These are phyloP conservation scores for Lepidostoma basale DNA, from an alignment of 1,140 invertebrate species.

Conservation along the genomic window DNA sequence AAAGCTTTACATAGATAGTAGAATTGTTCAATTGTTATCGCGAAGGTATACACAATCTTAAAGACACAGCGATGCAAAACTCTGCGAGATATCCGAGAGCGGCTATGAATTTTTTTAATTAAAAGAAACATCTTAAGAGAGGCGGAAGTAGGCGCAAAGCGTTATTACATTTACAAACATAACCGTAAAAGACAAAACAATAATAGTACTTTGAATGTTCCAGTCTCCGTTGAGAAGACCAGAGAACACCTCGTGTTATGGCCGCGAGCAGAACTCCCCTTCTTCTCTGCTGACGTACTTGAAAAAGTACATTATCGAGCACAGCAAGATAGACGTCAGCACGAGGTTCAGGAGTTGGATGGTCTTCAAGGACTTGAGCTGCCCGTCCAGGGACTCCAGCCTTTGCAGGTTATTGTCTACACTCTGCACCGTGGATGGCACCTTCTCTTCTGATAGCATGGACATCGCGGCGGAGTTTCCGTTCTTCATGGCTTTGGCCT, in stretches of 20 bases:
- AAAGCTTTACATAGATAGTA: too few species aligned
- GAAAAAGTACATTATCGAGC: slow-evolving; percentile 34
- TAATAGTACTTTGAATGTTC: not conserved
- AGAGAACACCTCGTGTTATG: slow-evolving; percentile 36
- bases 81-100: too few species aligned
- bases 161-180: slow-evolving; percentile 25
- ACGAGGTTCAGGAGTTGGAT: slow-evolving; percentile 31
- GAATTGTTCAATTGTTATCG: too few species aligned
- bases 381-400: slow-evolving; percentile 21
- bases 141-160: slow-evolving; percentile 5
- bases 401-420: too few species aligned
- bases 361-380: slow-evolving; percentile 35
- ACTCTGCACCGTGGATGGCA: not conserved
- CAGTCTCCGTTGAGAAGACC: slow-evolving; percentile 10
- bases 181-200: not conserved
- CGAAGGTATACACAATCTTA: too few species aligned
- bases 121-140: too few species aligned
- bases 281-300: slow-evolving; percentile 1
- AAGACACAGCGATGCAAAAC: too few species aligned
- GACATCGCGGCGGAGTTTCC: not conserved
- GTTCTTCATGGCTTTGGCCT: slow-evolving; percentile 51
- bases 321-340: slow-evolving; percentile 30
- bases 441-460: too few species aligned
- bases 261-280: slow-evolving; percentile 35
- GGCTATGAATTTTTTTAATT: too few species aligned